Conservation (phyloP, 1,140 invertebrate genomes). For the Polypedilum pembai region DNA sequence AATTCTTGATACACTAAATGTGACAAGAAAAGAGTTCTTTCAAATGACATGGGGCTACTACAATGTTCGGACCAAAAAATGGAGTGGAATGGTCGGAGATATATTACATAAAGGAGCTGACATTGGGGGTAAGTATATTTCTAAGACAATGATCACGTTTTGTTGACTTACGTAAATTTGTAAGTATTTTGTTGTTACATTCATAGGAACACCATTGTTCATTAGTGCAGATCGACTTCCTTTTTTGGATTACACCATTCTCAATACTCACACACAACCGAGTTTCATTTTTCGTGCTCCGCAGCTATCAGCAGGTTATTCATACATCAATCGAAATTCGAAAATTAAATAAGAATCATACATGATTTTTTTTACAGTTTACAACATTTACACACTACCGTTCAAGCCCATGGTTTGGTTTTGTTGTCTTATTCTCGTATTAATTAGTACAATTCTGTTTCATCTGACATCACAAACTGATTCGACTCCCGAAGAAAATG, state of each 20-base stretch:
- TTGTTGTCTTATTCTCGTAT: background rate
- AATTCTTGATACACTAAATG: constrained; percentile 30
- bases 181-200: no score
- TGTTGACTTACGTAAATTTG: no score
- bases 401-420: constrained; percentile 30
- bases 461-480: background rate
- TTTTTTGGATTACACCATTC: background rate
- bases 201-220: background rate
- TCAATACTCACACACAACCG: constrained; percentile 27
- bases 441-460: constrained; percentile 29
- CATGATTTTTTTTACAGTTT: constrained; percentile 14
- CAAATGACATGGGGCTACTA: constrained; percentile 33
- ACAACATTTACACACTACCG: constrained; percentile 32
- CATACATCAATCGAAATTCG: no score
- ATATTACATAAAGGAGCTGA: constrained; percentile 33
- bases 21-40: background rate
- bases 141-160: constrained; percentile 4
- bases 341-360: no score
- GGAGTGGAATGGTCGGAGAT: constrained; percentile 43
- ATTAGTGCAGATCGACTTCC: background rate
- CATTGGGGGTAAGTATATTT: constrained; percentile 35
- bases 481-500: background rate
- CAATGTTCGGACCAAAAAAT: constrained; percentile 36
- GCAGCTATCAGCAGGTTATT: constrained; percentile 29
- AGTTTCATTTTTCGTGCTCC: constrained; percentile 31